Conservation (phyloP, 1,140 invertebrate genomes). For the Rhagoletis zephyria region DNA sequence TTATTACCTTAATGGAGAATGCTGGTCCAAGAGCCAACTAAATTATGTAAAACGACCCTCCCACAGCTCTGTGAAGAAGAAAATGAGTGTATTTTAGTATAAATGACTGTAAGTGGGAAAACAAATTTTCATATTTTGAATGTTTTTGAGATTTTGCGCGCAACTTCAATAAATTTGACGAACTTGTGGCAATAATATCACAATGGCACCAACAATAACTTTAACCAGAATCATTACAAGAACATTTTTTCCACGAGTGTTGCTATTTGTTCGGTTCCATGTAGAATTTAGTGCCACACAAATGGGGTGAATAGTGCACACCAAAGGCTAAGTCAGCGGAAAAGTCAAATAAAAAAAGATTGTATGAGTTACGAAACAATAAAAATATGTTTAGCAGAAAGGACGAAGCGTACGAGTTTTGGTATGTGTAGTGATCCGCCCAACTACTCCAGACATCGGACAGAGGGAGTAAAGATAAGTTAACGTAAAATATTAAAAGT, state of each 20-base stretch:
- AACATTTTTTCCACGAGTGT: not conserved
- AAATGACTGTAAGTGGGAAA: not conserved
- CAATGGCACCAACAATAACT: constrained; percentile 30
- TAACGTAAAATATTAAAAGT: constrained; percentile 48
- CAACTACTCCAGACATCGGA: not conserved
- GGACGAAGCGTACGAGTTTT: not conserved
- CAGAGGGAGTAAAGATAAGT: not conserved
- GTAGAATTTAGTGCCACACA: constrained; percentile 24
- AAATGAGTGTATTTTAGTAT: not conserved
- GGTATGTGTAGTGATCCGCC: not conserved
- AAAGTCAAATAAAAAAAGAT: constrained; percentile 32
- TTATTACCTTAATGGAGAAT: not conserved
- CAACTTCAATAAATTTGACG: constrained; percentile 42
- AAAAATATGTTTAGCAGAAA: constrained; percentile 42
- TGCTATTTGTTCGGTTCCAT: not conserved
- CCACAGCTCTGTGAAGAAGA: not conserved
- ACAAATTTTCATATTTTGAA: constrained; percentile 24
- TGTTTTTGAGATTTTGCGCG: constrained; percentile 30
- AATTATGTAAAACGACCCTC: not conserved
- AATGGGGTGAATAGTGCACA: constrained; percentile 45
- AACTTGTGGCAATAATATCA: constrained; percentile 40
- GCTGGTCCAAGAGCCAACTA: not conserved
- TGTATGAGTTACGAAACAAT: constrained; percentile 27
- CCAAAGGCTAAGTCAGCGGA: constrained; percentile 44
- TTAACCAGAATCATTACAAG: not conserved